Evolutionary conservation across 92 coral and sea anemone species (phyloP), one percentile per base, ranked within the genome.

Genomic region (Porites lobata): DNA sequence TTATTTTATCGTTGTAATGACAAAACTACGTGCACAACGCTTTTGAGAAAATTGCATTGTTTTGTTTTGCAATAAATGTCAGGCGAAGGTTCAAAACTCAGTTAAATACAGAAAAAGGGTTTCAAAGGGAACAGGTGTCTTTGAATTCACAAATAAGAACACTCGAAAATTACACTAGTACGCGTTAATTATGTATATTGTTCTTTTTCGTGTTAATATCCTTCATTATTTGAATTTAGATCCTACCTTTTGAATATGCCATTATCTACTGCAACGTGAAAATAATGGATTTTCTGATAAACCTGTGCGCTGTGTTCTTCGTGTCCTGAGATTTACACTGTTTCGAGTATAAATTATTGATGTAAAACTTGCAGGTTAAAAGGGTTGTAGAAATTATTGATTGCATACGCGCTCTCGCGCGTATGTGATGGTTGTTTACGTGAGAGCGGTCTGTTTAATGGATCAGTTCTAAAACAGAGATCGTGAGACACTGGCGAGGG

Each of bases 361-460:
- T 70, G 6, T 75, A 38, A 70, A 69, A 72, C 43, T 69, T 19
- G 66, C 69, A 57, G 77, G 76, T 68, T 81, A 22, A 15, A 54
- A 68, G 1, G 14, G 43, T 29, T 10, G 24, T 57, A 72, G n/a
- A 72, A 9, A 72, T 17, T 14, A 8, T 72, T 6, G 21, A 3
- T 72, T 17, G 26, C 7, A n/a, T 24, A 57, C 18, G 54, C 3
- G 5, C 19, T 57, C 0, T n/a, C 20, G 59, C 59, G 21, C 9
- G 2, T 47, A 4, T 26, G 20, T 19, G 10, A 43, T 9, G 21
- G 47, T 52, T 79, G 84, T 79, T 80, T 52, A 66, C 51, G 5
- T 11, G 50, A 21, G 8, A 22, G 84, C 17, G 84, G 75, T 80
- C 75, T 68, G 69, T 59, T 24, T 68, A 68, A 81, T 81, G 67